Conservation (phyloP, 2,888 invertebrate genomes). For the Camptogramma bilineatum region DNA sequence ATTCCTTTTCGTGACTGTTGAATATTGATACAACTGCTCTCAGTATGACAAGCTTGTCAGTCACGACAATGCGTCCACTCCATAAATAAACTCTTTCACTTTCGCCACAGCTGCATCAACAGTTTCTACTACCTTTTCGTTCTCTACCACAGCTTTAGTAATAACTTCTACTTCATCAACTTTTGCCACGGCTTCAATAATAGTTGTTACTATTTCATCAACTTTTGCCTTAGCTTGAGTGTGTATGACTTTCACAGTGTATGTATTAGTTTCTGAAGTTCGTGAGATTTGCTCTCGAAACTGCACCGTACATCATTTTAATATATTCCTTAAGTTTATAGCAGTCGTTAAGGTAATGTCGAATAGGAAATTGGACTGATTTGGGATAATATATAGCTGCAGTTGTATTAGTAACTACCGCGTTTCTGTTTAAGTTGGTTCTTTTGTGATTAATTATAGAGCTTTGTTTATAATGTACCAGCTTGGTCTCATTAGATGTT, state of each 20-base stretch:
- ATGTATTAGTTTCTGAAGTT: slow-evolving; percentile 49
- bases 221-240: not conserved
- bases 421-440: not conserved
- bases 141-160: slow-evolving; percentile 44
- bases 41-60: slow-evolving; percentile 42
- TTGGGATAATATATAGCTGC: slow-evolving; percentile 18
- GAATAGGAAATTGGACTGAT: slow-evolving; percentile 37
- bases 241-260: slow-evolving; percentile 14
- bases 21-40: slow-evolving; percentile 37
- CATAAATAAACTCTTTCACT: slow-evolving; percentile 46
- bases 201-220: not conserved
- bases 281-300: slow-evolving; percentile 56
- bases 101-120: slow-evolving; percentile 27
- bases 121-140: slow-evolving; percentile 18
- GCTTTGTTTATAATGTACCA: not conserved
- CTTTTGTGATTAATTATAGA: not conserved
- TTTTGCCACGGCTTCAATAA: slow-evolving; percentile 6
- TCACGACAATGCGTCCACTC: slow-evolving; percentile 41
- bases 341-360: slow-evolving; percentile 53
- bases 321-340: slow-evolving; percentile 60
- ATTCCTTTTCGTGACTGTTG: slow-evolving; percentile 35
- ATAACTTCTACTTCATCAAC: not conserved
- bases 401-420: not conserved
- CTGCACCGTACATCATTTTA: slow-evolving; percentile 52
- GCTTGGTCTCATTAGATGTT: not conserved